Evolutionary conservation across 2,888 invertebrate species (phyloP), one percentile per base, ranked within the genome.

Genomic region (Cryptophagus acutangulus): DNA sequence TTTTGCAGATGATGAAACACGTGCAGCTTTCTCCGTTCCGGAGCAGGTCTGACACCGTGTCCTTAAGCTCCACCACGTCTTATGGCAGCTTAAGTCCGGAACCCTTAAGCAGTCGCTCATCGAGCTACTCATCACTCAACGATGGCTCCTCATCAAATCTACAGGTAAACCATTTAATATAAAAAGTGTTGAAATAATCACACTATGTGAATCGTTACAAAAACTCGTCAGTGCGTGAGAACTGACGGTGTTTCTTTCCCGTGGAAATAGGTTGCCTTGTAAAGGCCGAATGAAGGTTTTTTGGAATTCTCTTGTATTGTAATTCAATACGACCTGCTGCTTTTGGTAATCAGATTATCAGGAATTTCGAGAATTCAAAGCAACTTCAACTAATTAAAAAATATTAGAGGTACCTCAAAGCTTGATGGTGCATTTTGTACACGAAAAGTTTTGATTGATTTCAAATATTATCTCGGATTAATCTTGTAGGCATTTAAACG

Each of bases 11-110:
- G 89, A 76, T 89, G 78, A 89, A 89, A 74, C 89, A 89, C 83
- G 89, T 89, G 71, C 88, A 88, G 73, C 82, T 88, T 69, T 88
- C 88, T 55, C 89, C 89, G 54, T 82, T 87, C 72, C 79, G 88
- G 71, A 82, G 82, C 62, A 82, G 89, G 67, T 81, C 85, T 50
- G 89, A 89, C 75, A 87, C 87, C 53, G 80, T 88, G 55, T 87
- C 87, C 59, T 73, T 89, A 51, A 82, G 87, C 55, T 86, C 87
- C 35, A 85, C 81, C n/a, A 74, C 79, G 31, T 70, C 70, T 55
- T 83, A 83, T 75, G 79, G 85, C 71, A 81, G 81, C 62, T 74
- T 80, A 52, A 81, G 81, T 63, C 81, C 82, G 61, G 83, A 76
- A 73, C 85, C 77, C 60, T 79, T 79, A 52, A 82, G 70, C 71